phyloP scores from a whole-genome alignment of 2,888 invertebrate genomes.

The Gryllus longicercus region DNA sequence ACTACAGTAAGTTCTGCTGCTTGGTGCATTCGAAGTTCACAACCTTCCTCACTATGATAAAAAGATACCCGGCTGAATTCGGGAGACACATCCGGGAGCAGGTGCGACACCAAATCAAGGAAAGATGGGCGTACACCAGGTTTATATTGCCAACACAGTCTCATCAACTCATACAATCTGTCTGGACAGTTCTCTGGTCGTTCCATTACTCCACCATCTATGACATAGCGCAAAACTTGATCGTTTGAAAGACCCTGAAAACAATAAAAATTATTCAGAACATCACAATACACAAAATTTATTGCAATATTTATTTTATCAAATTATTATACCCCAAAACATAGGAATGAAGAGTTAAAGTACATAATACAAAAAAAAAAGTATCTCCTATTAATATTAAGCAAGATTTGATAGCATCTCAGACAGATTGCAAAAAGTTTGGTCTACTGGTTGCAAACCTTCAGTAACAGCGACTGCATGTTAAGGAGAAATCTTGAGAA shows the following conservation, averaged over 20 bases:
- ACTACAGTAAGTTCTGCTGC: conserved; percentile 25
- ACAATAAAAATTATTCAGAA: background rate
- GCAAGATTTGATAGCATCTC: no score
- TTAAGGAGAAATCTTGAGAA: no score
- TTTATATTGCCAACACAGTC: conserved; percentile 85
- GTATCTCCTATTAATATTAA: no score
- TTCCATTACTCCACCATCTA: conserved; percentile 90
- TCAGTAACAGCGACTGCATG: no score
- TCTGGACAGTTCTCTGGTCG: conserved; percentile 94
- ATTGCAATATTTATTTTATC: no score
- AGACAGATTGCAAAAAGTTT: no score
- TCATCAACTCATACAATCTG: conserved; percentile 86
- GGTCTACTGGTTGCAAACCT: no score
- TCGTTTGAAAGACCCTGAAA: conserved; percentile 80
- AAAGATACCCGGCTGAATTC: conserved; percentile 62
- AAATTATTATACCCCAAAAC: no score
- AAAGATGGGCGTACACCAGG: conserved; percentile 79
- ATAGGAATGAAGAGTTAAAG: no score
- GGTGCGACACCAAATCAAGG: conserved; percentile 70
- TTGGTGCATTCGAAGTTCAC: conserved; percentile 45
- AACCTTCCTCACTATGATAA: conserved; percentile 58
- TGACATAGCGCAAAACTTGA: conserved; percentile 79
- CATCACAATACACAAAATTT: background rate
- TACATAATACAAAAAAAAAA: no score
- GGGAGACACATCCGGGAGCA: conserved; percentile 63